Conservation (phyloP, 2,113 vertebrate genomes). For the Stictonetta naevosa region DNA sequence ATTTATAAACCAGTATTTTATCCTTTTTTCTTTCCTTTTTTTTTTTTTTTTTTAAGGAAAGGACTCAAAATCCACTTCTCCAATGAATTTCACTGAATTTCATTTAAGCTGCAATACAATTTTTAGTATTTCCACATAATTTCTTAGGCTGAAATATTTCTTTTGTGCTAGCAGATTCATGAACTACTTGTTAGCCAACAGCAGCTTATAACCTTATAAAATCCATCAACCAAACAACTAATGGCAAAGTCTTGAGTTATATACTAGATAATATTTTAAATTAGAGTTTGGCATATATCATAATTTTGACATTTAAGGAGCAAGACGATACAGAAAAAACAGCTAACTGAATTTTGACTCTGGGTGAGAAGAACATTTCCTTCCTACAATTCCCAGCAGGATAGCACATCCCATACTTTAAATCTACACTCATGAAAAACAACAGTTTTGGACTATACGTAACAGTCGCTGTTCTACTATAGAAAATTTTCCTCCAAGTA, state of each 20-base stretch:
- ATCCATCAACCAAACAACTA: neutral
- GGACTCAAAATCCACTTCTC: neutral
- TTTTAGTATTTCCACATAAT: neutral
- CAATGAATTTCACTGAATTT: neutral
- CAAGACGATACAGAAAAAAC: neutral
- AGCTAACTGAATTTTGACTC: neutral
- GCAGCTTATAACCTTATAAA: neutral
- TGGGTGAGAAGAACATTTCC: neutral
- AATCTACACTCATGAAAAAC: neutral
- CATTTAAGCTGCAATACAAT: neutral
- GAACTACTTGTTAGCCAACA: neutral
- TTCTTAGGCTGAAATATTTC: neutral
- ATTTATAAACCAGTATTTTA: neutral
- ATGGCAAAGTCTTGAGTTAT: neutral
- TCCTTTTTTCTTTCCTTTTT: accelerated
- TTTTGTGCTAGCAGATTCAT: neutral
- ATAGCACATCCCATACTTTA: neutral
- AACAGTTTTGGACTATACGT: neutral
- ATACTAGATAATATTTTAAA: neutral
- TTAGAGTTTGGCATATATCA: neutral
- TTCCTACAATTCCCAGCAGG: neutral
- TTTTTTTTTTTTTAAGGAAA: accelerated
- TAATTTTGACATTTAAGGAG: neutral
- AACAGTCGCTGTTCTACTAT: neutral
- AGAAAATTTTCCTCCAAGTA: neutral